Percentiles rank a stretch among this genome's conserved stretches.
Conservation (phyloP, 2,888 invertebrate genomes). For the Falcaria lacertinaria region DNA sequence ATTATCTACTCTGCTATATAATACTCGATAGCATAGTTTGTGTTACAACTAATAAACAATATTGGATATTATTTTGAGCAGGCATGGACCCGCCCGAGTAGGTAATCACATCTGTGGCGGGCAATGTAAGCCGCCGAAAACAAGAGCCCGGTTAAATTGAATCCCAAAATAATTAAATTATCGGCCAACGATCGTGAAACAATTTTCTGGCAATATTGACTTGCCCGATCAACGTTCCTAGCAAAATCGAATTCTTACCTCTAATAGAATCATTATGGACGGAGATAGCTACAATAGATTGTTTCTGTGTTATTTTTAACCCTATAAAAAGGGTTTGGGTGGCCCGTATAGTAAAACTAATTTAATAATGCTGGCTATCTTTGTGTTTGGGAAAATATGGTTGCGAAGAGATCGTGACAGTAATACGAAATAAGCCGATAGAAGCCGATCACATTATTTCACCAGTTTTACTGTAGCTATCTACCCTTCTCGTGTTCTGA, state of each 20-base stretch:
- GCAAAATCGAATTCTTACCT: constrained; percentile 44
- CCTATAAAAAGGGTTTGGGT: constrained; percentile 15
- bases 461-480: too few species aligned
- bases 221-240: constrained; percentile 34
- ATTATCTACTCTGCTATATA: too few species aligned
- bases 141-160: constrained; percentile 34
- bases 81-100: constrained; percentile 13
- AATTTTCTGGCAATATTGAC: constrained; percentile 60
- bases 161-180: constrained; percentile 59
- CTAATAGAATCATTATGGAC: constrained; percentile 41
- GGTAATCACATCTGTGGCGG: constrained; percentile 32
- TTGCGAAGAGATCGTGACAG: neutral
- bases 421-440: neutral
- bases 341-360: constrained; percentile 16
- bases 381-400: neutral
- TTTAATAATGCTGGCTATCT: constrained; percentile 12
- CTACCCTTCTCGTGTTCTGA: too few species aligned
- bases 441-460: too few species aligned
- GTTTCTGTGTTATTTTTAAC: constrained; percentile 19
- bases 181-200: constrained; percentile 52
- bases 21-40: neutral
- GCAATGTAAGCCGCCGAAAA: constrained; percentile 31
- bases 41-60: neutral
- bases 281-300: constrained; percentile 23
- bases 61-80: constrained; percentile 6